Percentiles rank a stretch among this genome's conserved stretches.
Conservation (phyloP, 2,888 invertebrate genomes). For the Teleogryllus oceanicus region DNA sequence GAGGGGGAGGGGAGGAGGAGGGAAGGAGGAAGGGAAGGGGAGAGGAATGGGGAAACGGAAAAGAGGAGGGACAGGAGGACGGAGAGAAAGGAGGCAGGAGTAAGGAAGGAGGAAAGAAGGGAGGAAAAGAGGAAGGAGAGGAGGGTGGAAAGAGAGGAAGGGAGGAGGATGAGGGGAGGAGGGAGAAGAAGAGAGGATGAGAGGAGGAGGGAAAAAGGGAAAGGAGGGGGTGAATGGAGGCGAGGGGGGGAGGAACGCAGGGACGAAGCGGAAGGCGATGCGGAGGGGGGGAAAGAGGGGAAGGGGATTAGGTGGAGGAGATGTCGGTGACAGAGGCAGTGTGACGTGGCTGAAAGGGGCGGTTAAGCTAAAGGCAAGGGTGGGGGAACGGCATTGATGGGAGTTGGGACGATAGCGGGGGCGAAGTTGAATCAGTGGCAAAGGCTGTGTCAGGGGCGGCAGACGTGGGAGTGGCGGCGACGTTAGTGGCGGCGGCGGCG, state of each 20-base stretch:
- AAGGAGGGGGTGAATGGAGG: not conserved
- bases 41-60: not conserved
- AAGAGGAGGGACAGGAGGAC: not conserved
- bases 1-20: no score
- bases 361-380: not conserved
- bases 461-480: no score
- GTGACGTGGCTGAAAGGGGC: not conserved
- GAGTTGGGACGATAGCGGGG: no score
- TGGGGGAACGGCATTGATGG: not conserved
- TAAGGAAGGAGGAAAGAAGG: accelerated
- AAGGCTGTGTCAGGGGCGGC: no score
- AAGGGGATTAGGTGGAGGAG: not conserved
- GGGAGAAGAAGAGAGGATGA: no score
- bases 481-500: not conserved
- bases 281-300: not conserved
- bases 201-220: not conserved
- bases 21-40: no score
- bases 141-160: not conserved
- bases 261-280: not conserved
- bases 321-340: not conserved
- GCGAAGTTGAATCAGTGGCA: no score
- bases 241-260: not conserved
- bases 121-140: not conserved
- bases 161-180: not conserved
- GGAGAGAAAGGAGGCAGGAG: not conserved